phyloP scores from a whole-genome alignment of 2,797 vertebrate species.

The Carapus acus region DNA sequence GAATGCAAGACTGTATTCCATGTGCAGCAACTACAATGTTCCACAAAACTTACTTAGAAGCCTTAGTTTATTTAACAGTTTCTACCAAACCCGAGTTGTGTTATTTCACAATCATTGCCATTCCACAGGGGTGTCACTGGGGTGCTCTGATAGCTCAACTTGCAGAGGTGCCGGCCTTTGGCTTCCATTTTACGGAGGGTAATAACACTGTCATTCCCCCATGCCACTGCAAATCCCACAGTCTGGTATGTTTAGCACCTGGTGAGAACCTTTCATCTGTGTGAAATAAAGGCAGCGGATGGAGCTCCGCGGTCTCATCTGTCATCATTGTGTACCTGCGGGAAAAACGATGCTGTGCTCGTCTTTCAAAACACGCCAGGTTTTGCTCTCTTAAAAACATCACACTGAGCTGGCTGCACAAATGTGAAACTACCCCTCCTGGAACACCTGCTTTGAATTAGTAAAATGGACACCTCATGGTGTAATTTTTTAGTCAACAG shows the following conservation, averaged over 20 bases:
- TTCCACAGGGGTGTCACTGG: no score
- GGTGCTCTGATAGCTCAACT: slow-evolving; percentile 9
- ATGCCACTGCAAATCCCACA: slow-evolving; percentile 27
- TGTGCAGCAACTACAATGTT: no score
- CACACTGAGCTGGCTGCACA: slow-evolving; percentile 15
- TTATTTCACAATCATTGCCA: no score
- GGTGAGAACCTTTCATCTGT: slow-evolving; percentile 66
- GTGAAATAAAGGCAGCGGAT: slow-evolving; percentile 33
- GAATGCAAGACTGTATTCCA: no score
- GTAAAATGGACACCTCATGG: slow-evolving; percentile 10
- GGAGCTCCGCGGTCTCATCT: slow-evolving; percentile 41
- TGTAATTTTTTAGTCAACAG: no score
- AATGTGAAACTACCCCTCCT: slow-evolving; percentile 7
- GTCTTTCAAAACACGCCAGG: slow-evolving; percentile 14
- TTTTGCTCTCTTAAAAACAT: slow-evolving; percentile 8
- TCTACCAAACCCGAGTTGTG: no score
- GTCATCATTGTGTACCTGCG: slow-evolving; percentile 8
- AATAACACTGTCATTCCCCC: slow-evolving; percentile 54
- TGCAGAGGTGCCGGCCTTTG: slow-evolving; percentile 14
- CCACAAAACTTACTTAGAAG: no score
- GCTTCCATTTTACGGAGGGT: slow-evolving; percentile 50
- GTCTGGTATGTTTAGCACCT: slow-evolving; percentile 59
- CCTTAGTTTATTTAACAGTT: no score
- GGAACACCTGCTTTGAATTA: slow-evolving; percentile 39
- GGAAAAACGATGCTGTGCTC: neutral